phyloP scores from a whole-genome alignment of 2,797 vertebrate genomes.

The Cossypha heuglini region DNA sequence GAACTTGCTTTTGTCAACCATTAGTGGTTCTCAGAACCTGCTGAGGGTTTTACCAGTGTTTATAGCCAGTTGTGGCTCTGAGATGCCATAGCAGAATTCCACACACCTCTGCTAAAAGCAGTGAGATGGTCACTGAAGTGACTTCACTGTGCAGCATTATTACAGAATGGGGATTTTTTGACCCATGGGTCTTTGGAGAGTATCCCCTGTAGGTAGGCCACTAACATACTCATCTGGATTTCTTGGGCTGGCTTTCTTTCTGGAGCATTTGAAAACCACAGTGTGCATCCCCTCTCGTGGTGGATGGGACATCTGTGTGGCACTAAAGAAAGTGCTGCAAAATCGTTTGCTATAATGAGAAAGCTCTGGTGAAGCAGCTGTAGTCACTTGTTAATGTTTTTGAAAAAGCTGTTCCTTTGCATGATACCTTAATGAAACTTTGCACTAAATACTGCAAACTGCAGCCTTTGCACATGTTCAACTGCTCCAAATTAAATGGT shows the following conservation, averaged over 20 bases:
- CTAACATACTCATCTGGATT: not conserved
- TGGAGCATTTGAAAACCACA: not conserved
- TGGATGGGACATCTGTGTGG: not conserved
- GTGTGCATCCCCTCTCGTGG: not conserved
- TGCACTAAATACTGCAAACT: not conserved
- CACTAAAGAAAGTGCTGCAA: not conserved
- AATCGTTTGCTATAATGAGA: not conserved
- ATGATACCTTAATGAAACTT: not conserved
- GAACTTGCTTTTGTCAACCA: not conserved
- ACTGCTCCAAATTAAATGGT: not conserved
- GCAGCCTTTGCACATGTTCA: not conserved
- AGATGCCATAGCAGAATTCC: not conserved
- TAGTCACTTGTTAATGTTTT: not conserved
- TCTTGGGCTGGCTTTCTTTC: not conserved
- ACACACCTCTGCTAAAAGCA: not conserved
- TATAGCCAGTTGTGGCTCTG: not conserved
- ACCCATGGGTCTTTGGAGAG: not conserved
- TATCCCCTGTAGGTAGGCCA: not conserved
- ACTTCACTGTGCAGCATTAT: not conserved
- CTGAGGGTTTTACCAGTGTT: fast-evolving
- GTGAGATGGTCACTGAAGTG: not conserved
- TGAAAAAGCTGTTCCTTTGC: not conserved
- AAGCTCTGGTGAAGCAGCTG: not conserved
- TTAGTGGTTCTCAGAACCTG: not conserved
- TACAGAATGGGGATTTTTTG: not conserved